Conservation (phyloP, 2,797 vertebrate genomes). For the Poecile montanus region DNA sequence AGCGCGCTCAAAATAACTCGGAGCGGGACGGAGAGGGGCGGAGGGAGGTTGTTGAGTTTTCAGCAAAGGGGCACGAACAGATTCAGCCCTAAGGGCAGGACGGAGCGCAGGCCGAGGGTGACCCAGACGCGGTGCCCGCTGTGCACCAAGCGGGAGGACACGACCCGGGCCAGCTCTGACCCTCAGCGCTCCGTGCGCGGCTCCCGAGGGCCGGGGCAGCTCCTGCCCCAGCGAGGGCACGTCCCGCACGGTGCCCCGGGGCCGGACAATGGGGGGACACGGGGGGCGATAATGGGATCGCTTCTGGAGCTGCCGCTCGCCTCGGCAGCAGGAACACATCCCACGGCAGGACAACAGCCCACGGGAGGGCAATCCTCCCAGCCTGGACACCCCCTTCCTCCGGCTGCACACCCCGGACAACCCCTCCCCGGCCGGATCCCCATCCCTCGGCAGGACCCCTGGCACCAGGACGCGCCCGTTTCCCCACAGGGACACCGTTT, state of each 20-base stretch:
- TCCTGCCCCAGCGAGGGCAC: not conserved
- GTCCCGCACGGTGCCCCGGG: not conserved
- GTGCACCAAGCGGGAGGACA: not conserved
- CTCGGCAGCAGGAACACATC: not conserved
- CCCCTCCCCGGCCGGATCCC: not conserved
- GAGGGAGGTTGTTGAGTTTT: not conserved
- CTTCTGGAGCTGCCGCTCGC: not conserved
- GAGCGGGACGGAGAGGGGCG: rapidly evolving
- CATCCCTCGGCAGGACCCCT: not conserved
- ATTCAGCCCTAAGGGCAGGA: not conserved
- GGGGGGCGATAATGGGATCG: too few relatives aligned
- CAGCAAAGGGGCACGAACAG: rapidly evolving
- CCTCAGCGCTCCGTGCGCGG: not conserved
- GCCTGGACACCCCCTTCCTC: too few relatives aligned
- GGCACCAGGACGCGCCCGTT: not conserved
- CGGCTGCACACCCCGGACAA: not conserved
- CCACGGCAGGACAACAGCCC: not conserved
- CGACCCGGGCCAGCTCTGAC: not conserved
- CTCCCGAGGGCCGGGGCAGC: not conserved
- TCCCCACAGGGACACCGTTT: not conserved
- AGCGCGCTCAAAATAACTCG: not conserved
- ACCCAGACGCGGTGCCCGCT: not conserved
- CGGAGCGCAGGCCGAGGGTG: not conserved
- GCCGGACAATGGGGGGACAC: not conserved
- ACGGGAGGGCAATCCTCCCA: too few relatives aligned